Evolutionary conservation across 2,888 invertebrate species (phyloP).

Genomic region (Ophion slaviceki): DNA sequence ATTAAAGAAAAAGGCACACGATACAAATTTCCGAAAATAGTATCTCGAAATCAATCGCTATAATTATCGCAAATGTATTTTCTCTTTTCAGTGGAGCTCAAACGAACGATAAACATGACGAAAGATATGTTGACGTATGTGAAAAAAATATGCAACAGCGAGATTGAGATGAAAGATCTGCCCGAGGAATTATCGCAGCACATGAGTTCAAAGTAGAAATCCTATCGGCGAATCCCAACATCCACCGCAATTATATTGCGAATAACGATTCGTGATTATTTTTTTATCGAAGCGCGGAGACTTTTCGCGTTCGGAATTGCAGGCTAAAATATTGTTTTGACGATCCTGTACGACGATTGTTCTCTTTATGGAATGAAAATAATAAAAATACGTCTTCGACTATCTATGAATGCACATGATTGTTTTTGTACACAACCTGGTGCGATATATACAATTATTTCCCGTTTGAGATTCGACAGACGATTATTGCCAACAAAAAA

Average conservation of each 20-base stretch:
- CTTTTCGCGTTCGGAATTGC: too few species aligned
- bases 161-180: constrained; percentile 61
- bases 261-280: not conserved
- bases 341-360: too few species aligned
- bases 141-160: constrained; percentile 67
- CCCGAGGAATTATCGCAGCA: constrained; percentile 51
- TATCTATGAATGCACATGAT: too few species aligned
- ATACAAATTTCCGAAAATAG: too few species aligned
- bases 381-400: not conserved
- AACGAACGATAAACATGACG: constrained; percentile 65
- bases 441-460: too few species aligned
- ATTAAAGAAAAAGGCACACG: not conserved
- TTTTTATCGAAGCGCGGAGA: not conserved
- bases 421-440: too few species aligned
- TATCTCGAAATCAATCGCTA: not conserved
- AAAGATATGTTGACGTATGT: constrained; percentile 66
- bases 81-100: constrained; percentile 62
- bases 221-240: too few species aligned
- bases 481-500: too few species aligned
- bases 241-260: too few species aligned
- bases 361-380: not conserved
- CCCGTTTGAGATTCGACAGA: too few species aligned
- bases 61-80: not conserved
- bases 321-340: too few species aligned
- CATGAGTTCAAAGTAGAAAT: constrained; percentile 9